Conservation (phyloP, 2,113 vertebrate species). For the Nesoenas mayeri region DNA sequence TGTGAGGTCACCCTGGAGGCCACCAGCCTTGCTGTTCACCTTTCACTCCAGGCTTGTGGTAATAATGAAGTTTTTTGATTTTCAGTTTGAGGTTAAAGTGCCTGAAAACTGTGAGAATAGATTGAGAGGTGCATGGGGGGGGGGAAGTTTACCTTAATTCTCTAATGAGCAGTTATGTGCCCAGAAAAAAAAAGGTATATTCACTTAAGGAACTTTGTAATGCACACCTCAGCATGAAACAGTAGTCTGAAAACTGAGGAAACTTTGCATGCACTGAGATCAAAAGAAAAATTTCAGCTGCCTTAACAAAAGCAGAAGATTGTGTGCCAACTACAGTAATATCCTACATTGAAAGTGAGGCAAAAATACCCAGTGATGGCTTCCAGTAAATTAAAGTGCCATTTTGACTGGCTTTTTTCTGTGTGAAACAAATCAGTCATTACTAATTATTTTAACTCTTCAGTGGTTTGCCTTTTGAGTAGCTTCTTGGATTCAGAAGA, state of each 20-base stretch:
- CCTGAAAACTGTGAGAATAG: neutral
- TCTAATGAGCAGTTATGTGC: neutral
- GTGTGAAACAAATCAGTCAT: neutral
- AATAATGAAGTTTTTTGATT: neutral
- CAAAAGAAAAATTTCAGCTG: neutral
- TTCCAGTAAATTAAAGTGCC: neutral
- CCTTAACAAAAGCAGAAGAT: neutral
- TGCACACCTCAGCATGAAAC: neutral
- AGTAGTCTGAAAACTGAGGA: neutral
- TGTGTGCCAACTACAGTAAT: neutral
- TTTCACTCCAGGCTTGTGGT: neutral
- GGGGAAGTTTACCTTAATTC: neutral
- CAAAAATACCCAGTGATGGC: neutral
- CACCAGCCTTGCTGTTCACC: neutral
- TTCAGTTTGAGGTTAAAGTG: neutral
- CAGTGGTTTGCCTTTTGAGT: neutral
- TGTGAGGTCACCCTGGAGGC: neutral
- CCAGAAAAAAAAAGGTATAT: neutral
- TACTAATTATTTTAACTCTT: neutral
- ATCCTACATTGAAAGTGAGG: neutral
- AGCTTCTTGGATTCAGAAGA: neutral
- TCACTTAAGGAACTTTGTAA: neutral
- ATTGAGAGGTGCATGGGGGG: neutral
- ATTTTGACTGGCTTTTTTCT: neutral
- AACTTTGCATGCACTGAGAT: neutral